phyloP scores from a whole-genome alignment of 2,888 invertebrate genomes.

The Euclidia mi region DNA sequence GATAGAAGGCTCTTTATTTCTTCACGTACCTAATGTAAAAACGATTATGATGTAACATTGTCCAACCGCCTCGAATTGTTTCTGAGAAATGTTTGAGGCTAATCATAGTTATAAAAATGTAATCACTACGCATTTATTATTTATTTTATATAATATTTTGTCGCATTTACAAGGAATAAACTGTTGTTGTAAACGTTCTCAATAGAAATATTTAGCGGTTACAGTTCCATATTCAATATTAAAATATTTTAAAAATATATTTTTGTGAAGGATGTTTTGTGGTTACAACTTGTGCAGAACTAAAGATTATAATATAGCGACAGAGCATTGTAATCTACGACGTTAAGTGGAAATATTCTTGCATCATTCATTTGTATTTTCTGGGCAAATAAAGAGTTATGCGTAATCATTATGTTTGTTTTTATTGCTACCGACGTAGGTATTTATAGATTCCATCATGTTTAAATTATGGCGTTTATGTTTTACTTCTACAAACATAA shows the following conservation, averaged over 20 bases:
- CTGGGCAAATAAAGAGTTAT: constrained; percentile 89
- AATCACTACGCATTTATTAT: constrained; percentile 58
- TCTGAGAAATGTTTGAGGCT: constrained; percentile 53
- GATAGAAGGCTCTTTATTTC: constrained; percentile 35
- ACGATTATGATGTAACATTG: constrained; percentile 47
- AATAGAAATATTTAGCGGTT: constrained; percentile 68
- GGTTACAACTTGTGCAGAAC: constrained; percentile 66
- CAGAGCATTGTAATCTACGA: constrained; percentile 73
- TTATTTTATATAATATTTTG: constrained; percentile 48
- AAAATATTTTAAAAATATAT: constrained; percentile 82
- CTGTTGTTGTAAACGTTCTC: constrained; percentile 62
- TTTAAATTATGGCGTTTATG: no score
- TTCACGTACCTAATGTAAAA: constrained; percentile 34
- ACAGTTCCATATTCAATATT: constrained; percentile 79
- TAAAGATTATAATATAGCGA: constrained; percentile 60
- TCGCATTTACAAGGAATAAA: constrained; percentile 57
- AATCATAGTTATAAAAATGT: constrained; percentile 31
- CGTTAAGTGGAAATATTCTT: constrained; percentile 81
- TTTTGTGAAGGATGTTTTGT: constrained; percentile 85
- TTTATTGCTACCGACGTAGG: neutral
- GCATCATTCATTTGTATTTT: constrained; percentile 88
- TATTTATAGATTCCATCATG: no score
- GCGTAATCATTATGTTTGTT: constrained; percentile 70
- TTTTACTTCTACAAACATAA: no score
- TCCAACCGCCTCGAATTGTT: constrained; percentile 39